Conservation (phyloP, 2,888 invertebrate species). For the Xylota segnis region DNA sequence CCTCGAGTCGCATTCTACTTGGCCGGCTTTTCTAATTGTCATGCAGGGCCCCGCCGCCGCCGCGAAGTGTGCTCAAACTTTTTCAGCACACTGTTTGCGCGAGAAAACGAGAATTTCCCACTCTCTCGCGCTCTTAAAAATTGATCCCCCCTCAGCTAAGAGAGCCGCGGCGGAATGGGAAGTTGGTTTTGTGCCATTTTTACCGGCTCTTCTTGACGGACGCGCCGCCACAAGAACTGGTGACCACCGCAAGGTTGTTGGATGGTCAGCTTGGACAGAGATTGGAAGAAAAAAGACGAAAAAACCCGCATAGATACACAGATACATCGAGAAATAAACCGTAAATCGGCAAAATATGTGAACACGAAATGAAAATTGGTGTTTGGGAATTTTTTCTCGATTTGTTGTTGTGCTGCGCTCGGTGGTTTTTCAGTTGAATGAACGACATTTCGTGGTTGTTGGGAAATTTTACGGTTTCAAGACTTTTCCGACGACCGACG, state of each 20-base stretch:
- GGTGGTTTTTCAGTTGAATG: constrained; percentile 64
- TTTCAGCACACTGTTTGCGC: constrained; percentile 48
- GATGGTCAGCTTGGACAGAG: constrained; percentile 26
- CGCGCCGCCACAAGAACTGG: constrained; percentile 62
- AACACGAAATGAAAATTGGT: constrained; percentile 31
- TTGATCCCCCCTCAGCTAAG: constrained; percentile 5
- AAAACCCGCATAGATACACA: neutral
- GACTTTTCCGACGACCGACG: constrained; percentile 7
- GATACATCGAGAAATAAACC: constrained; percentile 44
- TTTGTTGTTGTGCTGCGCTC: constrained; percentile 6
- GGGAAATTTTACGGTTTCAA: constrained; percentile 64
- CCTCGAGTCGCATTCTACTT: neutral
- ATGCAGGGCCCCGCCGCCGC: constrained; percentile 19
- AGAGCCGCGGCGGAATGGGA: constrained; percentile 14
- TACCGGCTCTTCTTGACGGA: constrained; percentile 63
- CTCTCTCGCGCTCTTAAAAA: constrained; percentile 32
- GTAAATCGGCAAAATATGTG: constrained; percentile 63
- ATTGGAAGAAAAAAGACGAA: neutral
- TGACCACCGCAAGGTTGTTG: constrained; percentile 62
- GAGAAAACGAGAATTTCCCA: neutral
- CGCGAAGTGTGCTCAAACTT: constrained; percentile 55
- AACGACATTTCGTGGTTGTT: constrained; percentile 60
- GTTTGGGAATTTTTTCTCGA: constrained; percentile 24
- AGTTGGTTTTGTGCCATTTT: constrained; percentile 50
- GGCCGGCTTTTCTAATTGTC: constrained; percentile 37